Percentiles rank a stretch among this genome's conserved stretches.
Conservation (phyloP, 2,113 vertebrate genomes). For the Dinomys branickii region DNA sequence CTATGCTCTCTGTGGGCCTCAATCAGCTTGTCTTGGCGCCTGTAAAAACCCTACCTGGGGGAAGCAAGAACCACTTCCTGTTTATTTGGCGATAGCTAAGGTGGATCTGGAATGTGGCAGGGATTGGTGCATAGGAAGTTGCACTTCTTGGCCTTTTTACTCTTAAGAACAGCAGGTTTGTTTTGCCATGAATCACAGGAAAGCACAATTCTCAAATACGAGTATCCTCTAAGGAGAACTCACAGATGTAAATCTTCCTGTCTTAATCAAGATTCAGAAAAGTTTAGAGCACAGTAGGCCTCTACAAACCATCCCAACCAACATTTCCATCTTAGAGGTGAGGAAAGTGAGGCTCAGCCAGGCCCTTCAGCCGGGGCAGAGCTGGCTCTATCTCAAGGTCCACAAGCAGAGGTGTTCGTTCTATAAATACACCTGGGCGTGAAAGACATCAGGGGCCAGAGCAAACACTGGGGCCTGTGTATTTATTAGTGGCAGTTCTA, state of each 20-base stretch:
- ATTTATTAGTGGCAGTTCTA: not conserved
- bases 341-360: not conserved
- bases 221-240: not conserved
- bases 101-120: not conserved
- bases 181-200: not conserved
- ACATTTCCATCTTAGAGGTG: not conserved
- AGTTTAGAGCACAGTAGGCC: not conserved
- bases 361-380: not conserved
- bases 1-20: not conserved
- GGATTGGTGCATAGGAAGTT: not conserved
- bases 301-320: not conserved
- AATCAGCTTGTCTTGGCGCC: not conserved
- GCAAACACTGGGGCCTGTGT: not conserved
- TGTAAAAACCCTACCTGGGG: not conserved
- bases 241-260: not conserved
- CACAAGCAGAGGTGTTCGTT: not conserved
- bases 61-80: not conserved
- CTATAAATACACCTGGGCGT: not conserved
- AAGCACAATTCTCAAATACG: not conserved
- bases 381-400: not conserved
- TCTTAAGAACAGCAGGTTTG: not conserved
- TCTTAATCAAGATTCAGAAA: not conserved
- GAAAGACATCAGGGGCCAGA: not conserved
- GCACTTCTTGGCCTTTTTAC: not conserved
- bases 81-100: not conserved